Base-by-base conservation (phyloP, 2,888 invertebrate genomes). In the Herminia tarsipennalis region DNA sequence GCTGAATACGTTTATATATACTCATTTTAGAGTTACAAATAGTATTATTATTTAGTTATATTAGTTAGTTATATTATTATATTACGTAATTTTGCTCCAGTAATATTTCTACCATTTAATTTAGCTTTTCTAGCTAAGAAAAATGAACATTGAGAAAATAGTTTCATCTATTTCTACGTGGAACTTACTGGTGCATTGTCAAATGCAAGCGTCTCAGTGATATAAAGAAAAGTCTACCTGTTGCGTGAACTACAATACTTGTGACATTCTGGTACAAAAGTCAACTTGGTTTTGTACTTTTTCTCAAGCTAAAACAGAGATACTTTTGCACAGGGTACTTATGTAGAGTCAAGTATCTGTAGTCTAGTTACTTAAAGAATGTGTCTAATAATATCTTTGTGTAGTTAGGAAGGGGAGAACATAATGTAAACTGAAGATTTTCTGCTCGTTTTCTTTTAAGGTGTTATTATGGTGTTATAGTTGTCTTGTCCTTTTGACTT, bases 111-210 rank as follows among this genome's bases (percentile, higher is more conserved):
- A 20, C 16, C 14, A 12, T 27, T 33, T 20, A 22, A 38, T 38
- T 9, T 33, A 22, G 38, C 16, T 13, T n/a, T 21, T 13, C 14
- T 36, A 21, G 28, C 5, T 6, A 27, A 48, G 45, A 44, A 51
- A 61, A 57, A 34, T 41, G 29, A 1, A 24, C 10, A n/a, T n/a
- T n/a, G n/a, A 27, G 21, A 36, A 36, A 45, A 41, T 25, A 22
- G 25, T 40, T 38, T 36, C 54, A 37, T 55, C 46, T 33, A 24
- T 50, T 48, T 42, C 62, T 57, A 45, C 50, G 12, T 29, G 14
- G 24, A 34, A n/a, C n/a, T n/a, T n/a, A n/a, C n/a, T n/a, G n/a
- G n/a, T n/a, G 33, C 16, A 51, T 64, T 65, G 64, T 65, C 60
- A 64, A 17, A n/a, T 2, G 34, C 64, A 63, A 48, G 21, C 44